A percentile compares a stretch with the other conserved stretches of the same genome.
Evolutionary conservation across 2,888 invertebrate species (phyloP).

Genomic region (Drosophila infuscata): DNA sequence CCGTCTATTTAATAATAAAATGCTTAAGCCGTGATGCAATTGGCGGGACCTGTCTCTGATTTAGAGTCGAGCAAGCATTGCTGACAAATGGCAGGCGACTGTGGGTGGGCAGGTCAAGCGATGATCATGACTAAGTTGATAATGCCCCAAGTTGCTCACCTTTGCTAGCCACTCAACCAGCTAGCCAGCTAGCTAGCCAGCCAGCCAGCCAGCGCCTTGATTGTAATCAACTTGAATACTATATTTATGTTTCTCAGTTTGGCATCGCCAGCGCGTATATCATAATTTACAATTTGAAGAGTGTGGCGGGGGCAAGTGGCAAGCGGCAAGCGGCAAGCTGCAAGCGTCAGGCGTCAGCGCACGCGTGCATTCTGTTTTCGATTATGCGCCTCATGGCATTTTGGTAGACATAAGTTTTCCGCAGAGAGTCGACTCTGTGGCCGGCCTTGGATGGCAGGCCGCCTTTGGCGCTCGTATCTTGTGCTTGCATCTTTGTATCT

Average conservation of each 20-base stretch:
- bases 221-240: constrained; percentile 70
- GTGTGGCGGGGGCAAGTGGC: background rate
- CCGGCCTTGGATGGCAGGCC: constrained; percentile 68
- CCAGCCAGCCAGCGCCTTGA: constrained; percentile 21
- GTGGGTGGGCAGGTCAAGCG: constrained; percentile 66
- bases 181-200: background rate
- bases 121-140: constrained; percentile 40
- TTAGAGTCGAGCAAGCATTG: constrained; percentile 59
- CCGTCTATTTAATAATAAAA: constrained; percentile 44
- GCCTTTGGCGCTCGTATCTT: constrained; percentile 67
- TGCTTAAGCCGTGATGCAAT: constrained; percentile 60
- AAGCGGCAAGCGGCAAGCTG: background rate
- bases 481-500: constrained; percentile 59
- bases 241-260: constrained; percentile 57
- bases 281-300: constrained; percentile 70
- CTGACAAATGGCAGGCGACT: constrained; percentile 49
- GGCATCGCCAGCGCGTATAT: constrained; percentile 51
- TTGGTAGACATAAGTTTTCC: constrained; percentile 63
- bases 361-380: constrained; percentile 74
- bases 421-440: constrained; percentile 23
- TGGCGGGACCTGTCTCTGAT: constrained; percentile 48
- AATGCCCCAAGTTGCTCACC: constrained; percentile 57
- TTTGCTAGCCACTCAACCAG: constrained; percentile 23
- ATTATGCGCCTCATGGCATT: constrained; percentile 73
- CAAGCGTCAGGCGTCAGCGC: constrained; percentile 54